Evolutionary conservation across 2,797 vertebrate species (phyloP).

Genomic region (Remorina albescens): DNA sequence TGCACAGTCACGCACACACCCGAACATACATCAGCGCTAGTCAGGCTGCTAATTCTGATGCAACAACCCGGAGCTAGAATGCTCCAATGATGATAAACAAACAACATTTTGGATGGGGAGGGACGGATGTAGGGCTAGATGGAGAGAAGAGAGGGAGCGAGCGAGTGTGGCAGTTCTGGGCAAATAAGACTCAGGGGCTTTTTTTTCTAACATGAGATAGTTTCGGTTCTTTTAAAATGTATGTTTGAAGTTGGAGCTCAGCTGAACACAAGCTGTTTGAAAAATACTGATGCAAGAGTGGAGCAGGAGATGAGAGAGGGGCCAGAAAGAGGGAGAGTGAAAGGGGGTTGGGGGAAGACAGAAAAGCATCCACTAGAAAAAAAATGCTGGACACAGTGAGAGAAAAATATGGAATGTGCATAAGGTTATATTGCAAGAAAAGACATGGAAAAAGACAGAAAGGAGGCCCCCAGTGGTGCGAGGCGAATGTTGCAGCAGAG

Average conservation of each 20-base stretch:
- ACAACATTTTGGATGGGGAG: slow-evolving; percentile 79
- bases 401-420: slow-evolving; percentile 55
- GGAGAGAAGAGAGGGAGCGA: slow-evolving; percentile 39
- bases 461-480: slow-evolving; percentile 66
- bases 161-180: slow-evolving; percentile 62
- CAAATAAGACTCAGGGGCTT: slow-evolving; percentile 81
- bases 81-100: slow-evolving; percentile 85
- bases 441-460: slow-evolving; percentile 30
- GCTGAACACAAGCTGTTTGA: slow-evolving; percentile 79
- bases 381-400: slow-evolving; percentile 33
- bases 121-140: slow-evolving; percentile 60
- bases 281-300: slow-evolving; percentile 78
- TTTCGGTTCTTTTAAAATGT: slow-evolving; percentile 81
- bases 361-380: slow-evolving; percentile 57
- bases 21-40: slow-evolving; percentile 23
- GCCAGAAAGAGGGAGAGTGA: slow-evolving; percentile 47
- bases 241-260: slow-evolving; percentile 82
- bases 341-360: slow-evolving; percentile 33
- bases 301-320: slow-evolving; percentile 72
- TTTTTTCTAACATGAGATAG: slow-evolving; percentile 78
- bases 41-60: slow-evolving; percentile 74
- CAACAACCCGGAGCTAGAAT: slow-evolving; percentile 82
- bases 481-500: slow-evolving; percentile 40
- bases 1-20: slow-evolving; percentile 27
- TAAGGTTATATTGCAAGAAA: slow-evolving; percentile 34